Base-by-base conservation (phyloP, 2,888 invertebrate genomes). In the Syrphus vitripennis region DNA sequence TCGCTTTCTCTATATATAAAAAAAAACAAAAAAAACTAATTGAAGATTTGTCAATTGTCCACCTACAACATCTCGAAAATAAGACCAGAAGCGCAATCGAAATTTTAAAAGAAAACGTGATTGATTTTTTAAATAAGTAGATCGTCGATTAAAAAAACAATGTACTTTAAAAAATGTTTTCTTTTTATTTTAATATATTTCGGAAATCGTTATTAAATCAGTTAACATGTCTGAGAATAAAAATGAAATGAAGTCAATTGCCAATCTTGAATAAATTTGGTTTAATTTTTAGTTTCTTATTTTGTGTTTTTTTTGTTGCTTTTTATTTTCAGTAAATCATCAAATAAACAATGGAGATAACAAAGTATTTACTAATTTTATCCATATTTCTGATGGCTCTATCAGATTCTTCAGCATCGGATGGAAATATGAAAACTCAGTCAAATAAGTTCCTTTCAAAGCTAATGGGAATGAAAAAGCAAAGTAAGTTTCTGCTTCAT, bases 391-490 rank as follows among this genome's bases (percentile, higher is more conserved):
- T 84, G 40, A 61, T 76, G 76, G 40, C 59, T 14, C 34, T 84
- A 12, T 26, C 61, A 4, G 42, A 72, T 10, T 6, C 45, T 3
- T 29, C 61, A 6, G 76, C 69, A 31, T 57, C 75, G 5, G 81
- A 81, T 9, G 61, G 76, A 3, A 76, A 48, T 14, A 69, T 80
- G 21, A 84, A 84, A 31, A 45, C 84, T 1, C 71, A 69, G 5
- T 69, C 84, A 2, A 55, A 71, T 21, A 84, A 84, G 45, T 31
- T 77, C 1, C 71, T 84, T 3, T 71, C 84, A 4, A 84, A 84
- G n/a, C 10, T 84, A 14, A 72, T 81, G 76, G 76, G 84, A 45
- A 61, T 80, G 61, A 81, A 80, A 37, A 84, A 80, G 26, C 76
- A 19, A 55, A 80, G 84, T 84, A 1, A 80, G 75, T 40, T n/a